Evolutionary conservation across 2,888 invertebrate species (phyloP), one percentile per base, ranked within the genome.

Genomic region (Latheticus oryzae): DNA sequence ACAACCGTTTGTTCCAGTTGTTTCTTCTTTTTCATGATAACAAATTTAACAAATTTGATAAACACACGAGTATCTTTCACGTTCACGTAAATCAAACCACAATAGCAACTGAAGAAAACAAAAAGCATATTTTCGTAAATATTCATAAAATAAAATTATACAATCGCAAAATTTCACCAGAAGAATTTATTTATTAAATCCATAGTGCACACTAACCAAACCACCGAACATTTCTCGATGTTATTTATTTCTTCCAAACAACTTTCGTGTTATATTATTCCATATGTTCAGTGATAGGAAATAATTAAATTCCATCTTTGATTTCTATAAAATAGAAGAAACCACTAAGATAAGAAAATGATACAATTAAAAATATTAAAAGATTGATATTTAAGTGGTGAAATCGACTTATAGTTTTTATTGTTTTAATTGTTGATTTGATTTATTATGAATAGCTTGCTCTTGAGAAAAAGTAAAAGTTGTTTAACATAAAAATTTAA

Each of bases 271-370:
- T 71, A n/a, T n/a, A n/a, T n/a, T n/a, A 73, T 67, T 68, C 73
- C 67, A 73, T 68, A 72, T 74, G 70, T 64, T 72, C 74, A 73
- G 58, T 70, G 70, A 72, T 69, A 67, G 70, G 72, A 73, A 73
- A 73, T 67, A 74, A 73, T 74, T 67, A 61, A 58, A 68, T 68
- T 58, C 61, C 19, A 42, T 11, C n/a, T n/a, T 56, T 54, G 59
- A 60, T 47, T 47, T 47, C 47, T 47, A 45, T 19, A 30, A 40
- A 35, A 40, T 12, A 2, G 15, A 13, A 35, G 24, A 47, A 11
- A 2, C 3, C 33, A 13, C 16, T 35, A n/a, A n/a, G 28, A 28
- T 15, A 15, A 8, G 16, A 28, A 16, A 26, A 28, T 16, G 28
- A 32, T 32, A 19, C 19, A 32, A 13, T 45, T 12, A 12, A 32